Evolutionary conservation across 2,797 vertebrate genomes (phyloP).

Genomic region (Zalophus californianus): DNA sequence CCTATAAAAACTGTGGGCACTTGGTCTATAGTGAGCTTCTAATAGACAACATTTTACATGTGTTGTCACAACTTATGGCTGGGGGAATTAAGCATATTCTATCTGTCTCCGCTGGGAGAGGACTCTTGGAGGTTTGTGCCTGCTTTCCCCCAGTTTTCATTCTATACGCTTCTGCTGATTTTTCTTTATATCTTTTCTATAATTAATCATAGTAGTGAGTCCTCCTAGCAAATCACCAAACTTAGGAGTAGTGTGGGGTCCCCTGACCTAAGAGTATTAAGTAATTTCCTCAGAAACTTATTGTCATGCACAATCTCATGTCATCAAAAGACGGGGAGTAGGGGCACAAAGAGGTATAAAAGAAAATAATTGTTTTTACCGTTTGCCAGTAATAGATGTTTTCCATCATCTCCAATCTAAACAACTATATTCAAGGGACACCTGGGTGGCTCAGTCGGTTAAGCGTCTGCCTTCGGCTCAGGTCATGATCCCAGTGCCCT

Average conservation of each 20-base stretch:
- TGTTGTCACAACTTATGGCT: neutral
- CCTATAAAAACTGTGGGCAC: neutral
- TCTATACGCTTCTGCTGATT: neutral
- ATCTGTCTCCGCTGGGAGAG: neutral
- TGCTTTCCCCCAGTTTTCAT: neutral
- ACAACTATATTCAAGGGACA: neutral
- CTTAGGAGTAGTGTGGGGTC: neutral
- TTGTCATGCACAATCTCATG: neutral
- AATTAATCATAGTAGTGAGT: neutral
- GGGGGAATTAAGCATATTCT: neutral
- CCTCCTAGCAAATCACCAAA: neutral
- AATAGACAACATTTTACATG: neutral
- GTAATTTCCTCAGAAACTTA: neutral
- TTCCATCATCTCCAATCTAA: neutral
- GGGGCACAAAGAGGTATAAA: neutral
- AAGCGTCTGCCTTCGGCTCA: too few relatives aligned
- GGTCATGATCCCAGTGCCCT: too few relatives aligned
- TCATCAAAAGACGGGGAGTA: neutral
- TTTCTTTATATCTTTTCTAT: neutral
- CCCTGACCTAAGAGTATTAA: neutral
- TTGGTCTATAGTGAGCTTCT: neutral
- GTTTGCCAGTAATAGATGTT: neutral
- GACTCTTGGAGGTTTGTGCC: neutral
- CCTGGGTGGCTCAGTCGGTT: too few relatives aligned
- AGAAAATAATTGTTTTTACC: neutral